Conservation (phyloP, 2,113 vertebrate species). For the Sarotherodon lohbergeri region DNA sequence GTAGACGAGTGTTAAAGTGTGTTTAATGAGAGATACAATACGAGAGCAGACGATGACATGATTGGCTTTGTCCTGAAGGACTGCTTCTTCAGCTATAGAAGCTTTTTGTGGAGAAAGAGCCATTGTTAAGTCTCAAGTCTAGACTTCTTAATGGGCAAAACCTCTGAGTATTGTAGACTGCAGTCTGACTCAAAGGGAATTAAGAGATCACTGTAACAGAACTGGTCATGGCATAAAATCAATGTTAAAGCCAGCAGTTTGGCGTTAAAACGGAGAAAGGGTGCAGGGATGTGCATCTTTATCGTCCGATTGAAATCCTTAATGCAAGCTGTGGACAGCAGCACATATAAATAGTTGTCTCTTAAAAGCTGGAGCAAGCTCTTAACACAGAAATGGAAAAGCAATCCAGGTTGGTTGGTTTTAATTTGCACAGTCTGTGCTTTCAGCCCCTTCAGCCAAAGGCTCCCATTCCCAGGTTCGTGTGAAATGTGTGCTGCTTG, state of each 20-base stretch:
- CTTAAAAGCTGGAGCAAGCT: neutral
- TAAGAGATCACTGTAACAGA: neutral
- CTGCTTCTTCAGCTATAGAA: neutral
- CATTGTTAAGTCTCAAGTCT: neutral
- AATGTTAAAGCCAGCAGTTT: neutral
- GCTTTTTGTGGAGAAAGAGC: neutral
- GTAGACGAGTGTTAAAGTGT: neutral
- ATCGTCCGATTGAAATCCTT: neutral
- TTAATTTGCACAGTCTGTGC: neutral
- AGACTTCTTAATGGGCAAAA: constrained; percentile 19
- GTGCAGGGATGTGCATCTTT: neutral
- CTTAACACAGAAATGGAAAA: neutral
- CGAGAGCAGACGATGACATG: neutral
- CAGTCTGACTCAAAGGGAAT: neutral
- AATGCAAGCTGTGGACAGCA: neutral
- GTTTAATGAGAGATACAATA: neutral
- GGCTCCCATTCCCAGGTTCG: neutral
- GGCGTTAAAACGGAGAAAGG: neutral
- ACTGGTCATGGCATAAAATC: neutral
- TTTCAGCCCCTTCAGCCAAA: neutral
- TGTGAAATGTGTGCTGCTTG: neutral
- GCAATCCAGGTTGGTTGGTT: neutral
- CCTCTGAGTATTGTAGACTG: neutral
- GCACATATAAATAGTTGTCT: neutral
- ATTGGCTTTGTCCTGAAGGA: neutral